Conservation (phyloP, 1,140 invertebrate species). For the Micrasema longulum region DNA sequence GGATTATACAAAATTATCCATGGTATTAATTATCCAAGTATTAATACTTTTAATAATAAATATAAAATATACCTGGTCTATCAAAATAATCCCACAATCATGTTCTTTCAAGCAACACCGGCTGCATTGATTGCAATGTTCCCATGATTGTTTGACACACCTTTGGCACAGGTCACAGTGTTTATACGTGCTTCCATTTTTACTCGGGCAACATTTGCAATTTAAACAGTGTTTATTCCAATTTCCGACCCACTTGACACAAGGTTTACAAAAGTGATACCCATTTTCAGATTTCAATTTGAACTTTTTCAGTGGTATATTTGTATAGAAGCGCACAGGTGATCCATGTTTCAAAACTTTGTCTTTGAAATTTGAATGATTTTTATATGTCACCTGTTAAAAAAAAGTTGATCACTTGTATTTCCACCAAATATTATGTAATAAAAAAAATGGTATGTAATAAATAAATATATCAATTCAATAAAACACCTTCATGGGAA, state of each 20-base stretch:
- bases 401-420: no score
- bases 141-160: slow-evolving; percentile 87
- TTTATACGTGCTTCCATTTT: slow-evolving; percentile 82
- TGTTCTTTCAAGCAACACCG: slow-evolving; percentile 75
- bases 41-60: no score
- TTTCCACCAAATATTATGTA: no score
- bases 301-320: slow-evolving; percentile 73
- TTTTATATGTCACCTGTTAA: slow-evolving; percentile 72
- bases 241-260: slow-evolving; percentile 75
- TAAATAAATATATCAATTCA: no score
- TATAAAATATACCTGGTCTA: slow-evolving; percentile 38
- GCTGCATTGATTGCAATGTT: slow-evolving; percentile 80
- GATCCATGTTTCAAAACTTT: slow-evolving; percentile 72
- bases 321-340: slow-evolving; percentile 88
- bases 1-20: no score
- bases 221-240: slow-evolving; percentile 82
- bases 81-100: slow-evolving; percentile 65
- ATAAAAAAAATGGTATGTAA: no score
- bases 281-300: slow-evolving; percentile 71
- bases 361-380: slow-evolving; percentile 76
- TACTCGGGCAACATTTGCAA: slow-evolving; percentile 82
- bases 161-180: slow-evolving; percentile 82
- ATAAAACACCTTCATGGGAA: no score
- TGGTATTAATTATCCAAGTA: no score
- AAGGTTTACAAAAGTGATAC: slow-evolving; percentile 81